These are phyloP conservation scores for Diceros bicornis DNA, from an alignment of 2,797 vertebrate species.

Conservation along the genomic window DNA sequence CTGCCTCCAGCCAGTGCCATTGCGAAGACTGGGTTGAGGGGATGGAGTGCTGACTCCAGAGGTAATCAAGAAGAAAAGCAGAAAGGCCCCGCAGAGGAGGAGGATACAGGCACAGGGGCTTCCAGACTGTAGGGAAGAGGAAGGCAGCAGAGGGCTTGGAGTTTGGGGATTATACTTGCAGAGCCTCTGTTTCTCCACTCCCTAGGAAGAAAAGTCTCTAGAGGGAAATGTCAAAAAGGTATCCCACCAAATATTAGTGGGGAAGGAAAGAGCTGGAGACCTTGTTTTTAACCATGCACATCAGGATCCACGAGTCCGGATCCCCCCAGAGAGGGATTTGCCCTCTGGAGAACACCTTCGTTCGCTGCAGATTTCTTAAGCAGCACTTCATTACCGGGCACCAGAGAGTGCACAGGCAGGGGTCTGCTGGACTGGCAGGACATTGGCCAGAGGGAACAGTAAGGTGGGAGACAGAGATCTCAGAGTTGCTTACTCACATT, in stretches of 20 bases:
- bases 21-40: background rate
- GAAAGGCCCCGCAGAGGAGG: background rate
- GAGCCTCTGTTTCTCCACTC: background rate
- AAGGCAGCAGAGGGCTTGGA: background rate
- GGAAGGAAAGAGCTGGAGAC: background rate
- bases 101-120: background rate
- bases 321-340: background rate
- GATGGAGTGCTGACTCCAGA: background rate
- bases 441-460: background rate
- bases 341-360: background rate
- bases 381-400: background rate
- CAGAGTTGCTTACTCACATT: background rate
- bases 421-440: background rate
- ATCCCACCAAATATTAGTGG: background rate
- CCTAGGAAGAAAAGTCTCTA: background rate
- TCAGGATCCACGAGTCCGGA: background rate
- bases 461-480: background rate
- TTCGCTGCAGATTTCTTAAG: slow-evolving; percentile 42
- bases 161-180: background rate
- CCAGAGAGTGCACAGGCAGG: background rate
- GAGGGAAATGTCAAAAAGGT: background rate
- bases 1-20: background rate
- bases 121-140: background rate
- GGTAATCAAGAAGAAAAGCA: background rate
- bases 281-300: background rate